Percentiles rank a stretch among this genome's conserved stretches.
phyloP scores from a whole-genome alignment of 2,888 invertebrate species.

The Choreutis nemorana region DNA sequence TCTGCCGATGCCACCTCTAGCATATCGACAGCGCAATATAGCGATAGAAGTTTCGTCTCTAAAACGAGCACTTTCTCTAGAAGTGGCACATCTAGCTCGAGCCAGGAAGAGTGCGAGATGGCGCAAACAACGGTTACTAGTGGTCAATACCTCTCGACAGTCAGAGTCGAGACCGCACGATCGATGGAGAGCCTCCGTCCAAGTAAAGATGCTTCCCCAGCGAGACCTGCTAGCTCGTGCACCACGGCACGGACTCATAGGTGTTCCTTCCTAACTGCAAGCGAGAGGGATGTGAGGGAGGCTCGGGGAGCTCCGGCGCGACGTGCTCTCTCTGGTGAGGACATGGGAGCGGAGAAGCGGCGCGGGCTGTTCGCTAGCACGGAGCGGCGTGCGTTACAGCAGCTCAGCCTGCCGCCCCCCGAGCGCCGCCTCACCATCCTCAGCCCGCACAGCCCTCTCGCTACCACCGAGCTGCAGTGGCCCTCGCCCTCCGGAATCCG shows the following conservation, averaged over 20 bases:
- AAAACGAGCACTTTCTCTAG: conserved; percentile 61
- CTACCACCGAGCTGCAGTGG: conserved; percentile 71
- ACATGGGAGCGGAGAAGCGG: conserved; percentile 68
- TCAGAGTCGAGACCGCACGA: conserved; percentile 67
- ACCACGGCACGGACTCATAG: conserved; percentile 58
- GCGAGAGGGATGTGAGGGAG: conserved; percentile 73
- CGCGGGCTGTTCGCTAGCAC: conserved; percentile 74
- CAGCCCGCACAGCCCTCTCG: conserved; percentile 81
- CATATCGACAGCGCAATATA: conserved; percentile 51
- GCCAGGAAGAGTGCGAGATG: conserved; percentile 73
- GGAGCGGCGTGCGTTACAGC: conserved; percentile 70
- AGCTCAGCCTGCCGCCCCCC: conserved; percentile 75
- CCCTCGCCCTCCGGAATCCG: conserved; percentile 66
- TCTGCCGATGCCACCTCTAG: conserved; percentile 65
- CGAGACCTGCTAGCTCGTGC: conserved; percentile 61
- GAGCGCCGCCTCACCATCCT: conserved; percentile 77
- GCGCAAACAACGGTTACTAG: conserved; percentile 52
- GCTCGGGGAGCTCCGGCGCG: conserved; percentile 70
- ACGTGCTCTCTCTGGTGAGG: conserved; percentile 70
- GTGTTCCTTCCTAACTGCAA: conserved; percentile 71
- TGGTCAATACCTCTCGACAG: conserved; percentile 63
- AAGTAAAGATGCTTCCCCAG: conserved; percentile 60
- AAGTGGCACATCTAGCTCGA: conserved; percentile 72
- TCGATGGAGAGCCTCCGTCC: conserved; percentile 77
- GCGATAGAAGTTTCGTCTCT: conserved; percentile 59